Evolutionary conservation across 2,888 invertebrate genomes (phyloP).

Genomic region (Lumbricus terrestris): DNA sequence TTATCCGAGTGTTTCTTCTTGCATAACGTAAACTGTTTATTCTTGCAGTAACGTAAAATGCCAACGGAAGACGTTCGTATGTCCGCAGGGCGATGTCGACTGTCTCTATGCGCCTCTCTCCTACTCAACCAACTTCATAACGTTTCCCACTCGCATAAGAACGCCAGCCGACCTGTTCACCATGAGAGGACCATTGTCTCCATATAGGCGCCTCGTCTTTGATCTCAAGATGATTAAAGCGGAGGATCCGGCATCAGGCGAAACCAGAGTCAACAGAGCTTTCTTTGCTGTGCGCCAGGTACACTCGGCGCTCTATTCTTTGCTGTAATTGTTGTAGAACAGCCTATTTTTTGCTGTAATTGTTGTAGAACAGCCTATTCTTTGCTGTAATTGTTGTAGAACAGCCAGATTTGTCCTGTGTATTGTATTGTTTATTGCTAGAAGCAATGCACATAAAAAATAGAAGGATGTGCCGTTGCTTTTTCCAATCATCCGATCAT

Average conservation of each 20-base stretch:
- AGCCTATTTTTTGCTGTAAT: too few species aligned
- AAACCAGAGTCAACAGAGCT: constrained; percentile 49
- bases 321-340: too few species aligned
- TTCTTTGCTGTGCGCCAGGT: constrained; percentile 58
- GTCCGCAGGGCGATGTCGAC: constrained; percentile 71
- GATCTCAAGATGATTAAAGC: constrained; percentile 67
- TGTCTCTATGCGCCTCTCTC: constrained; percentile 81
- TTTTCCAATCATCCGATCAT: not conserved
- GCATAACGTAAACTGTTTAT: too few species aligned
- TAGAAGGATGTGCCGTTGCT: not conserved
- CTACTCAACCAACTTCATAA: constrained; percentile 89
- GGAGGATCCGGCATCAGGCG: constrained; percentile 63
- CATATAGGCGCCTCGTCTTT: constrained; percentile 73
- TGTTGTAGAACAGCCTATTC: not conserved
- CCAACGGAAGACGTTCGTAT: constrained; percentile 70
- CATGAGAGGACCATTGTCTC: constrained; percentile 77
- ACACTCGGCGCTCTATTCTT: not conserved
- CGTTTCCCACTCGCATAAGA: constrained; percentile 72
- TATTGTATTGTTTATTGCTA: not conserved
- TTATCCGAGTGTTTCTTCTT: too few species aligned
- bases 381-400: not conserved
- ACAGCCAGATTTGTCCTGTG: not conserved
- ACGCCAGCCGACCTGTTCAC: constrained; percentile 74
- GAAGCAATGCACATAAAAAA: not conserved
- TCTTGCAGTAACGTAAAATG: constrained; percentile 67